phyloP scores from a whole-genome alignment of 2,113 vertebrate genomes.

The Pteronura brasiliensis region DNA sequence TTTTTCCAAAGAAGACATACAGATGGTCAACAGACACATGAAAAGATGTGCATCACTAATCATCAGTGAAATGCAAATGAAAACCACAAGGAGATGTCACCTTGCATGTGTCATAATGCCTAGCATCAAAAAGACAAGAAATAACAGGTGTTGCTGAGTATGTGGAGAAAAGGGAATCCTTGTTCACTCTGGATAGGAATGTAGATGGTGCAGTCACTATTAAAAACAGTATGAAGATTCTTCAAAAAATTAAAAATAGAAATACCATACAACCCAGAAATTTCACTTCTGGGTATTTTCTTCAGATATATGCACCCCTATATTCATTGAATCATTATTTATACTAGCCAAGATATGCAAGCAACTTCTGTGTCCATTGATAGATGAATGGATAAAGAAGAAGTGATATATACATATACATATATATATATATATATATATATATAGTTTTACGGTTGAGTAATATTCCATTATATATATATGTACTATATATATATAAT shows the following conservation, averaged over 20 bases:
- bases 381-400: neutral
- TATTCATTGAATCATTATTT: neutral
- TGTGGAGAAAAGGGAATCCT: neutral
- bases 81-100: neutral
- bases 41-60: neutral
- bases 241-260: neutral
- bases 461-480: too few relatives aligned
- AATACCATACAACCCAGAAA: neutral
- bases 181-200: neutral
- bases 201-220: neutral
- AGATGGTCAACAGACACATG: neutral
- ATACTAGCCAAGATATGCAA: neutral
- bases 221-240: neutral
- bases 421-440: too few relatives aligned
- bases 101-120: neutral
- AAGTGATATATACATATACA: neutral
- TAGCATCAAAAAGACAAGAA: neutral
- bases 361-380: neutral
- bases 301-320: neutral
- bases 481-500: too few relatives aligned
- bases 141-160: neutral
- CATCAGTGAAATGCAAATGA: neutral
- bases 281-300: neutral
- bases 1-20: neutral
- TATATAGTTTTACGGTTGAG: too few relatives aligned